Evolutionary conservation across 2,797 vertebrate species (phyloP).

Genomic region (Semotilus atromaculatus): DNA sequence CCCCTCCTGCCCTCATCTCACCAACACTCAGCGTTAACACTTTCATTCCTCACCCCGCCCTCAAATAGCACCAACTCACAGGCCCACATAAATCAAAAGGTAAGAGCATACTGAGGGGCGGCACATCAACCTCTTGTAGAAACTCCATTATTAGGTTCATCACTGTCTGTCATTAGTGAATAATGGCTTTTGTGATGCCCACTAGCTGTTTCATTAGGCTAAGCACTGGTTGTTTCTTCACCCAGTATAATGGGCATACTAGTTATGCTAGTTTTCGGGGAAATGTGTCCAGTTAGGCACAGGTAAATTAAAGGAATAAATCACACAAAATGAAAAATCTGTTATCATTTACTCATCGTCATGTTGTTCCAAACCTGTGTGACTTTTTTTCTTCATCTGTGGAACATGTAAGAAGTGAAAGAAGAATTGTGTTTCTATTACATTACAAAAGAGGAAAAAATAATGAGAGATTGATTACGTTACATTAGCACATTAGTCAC

Average conservation of each 20-base stretch:
- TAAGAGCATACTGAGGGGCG: constrained; percentile 65
- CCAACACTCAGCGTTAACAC: constrained; percentile 76
- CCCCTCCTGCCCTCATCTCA: constrained; percentile 65
- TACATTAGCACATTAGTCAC: too few relatives aligned
- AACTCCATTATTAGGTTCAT: constrained; percentile 61
- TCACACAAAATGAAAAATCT: background rate
- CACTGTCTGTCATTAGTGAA: constrained; percentile 71
- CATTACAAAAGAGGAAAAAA: background rate
- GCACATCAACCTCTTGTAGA: constrained; percentile 68
- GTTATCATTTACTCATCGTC: background rate
- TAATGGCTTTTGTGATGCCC: constrained; percentile 75
- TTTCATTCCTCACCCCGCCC: constrained; percentile 79
- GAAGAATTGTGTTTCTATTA: background rate
- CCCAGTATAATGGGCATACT: background rate
- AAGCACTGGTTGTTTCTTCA: constrained; percentile 18
- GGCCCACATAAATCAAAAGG: constrained; percentile 79
- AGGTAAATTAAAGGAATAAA: background rate
- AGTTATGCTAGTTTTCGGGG: background rate
- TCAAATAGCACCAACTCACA: constrained; percentile 74
- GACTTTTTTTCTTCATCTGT: background rate
- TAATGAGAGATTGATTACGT: background rate
- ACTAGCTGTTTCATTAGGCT: constrained; percentile 64
- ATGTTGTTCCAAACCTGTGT: background rate
- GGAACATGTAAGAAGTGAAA: background rate
- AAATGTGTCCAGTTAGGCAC: background rate